Conservation (phyloP, 2,888 invertebrate genomes). For the Sminthurides aquaticus region DNA sequence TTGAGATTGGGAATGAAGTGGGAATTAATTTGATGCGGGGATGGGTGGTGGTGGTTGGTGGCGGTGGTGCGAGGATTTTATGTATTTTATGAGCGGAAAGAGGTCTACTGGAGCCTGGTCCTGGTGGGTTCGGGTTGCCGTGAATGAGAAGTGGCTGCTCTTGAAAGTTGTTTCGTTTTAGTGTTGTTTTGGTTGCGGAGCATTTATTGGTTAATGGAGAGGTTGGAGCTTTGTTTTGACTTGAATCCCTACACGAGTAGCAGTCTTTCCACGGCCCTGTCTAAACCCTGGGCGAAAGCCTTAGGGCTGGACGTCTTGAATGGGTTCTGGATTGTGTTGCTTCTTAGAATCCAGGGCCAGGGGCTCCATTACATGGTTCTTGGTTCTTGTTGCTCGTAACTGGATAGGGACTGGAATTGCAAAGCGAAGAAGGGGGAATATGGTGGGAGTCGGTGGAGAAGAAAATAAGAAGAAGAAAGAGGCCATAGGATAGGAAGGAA, state of each 20-base stretch:
- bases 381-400: background rate
- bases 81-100: conserved; percentile 6
- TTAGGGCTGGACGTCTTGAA: background rate
- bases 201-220: background rate
- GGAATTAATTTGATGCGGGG: conserved; percentile 2
- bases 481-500: background rate
- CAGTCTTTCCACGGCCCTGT: too few relatives aligned
- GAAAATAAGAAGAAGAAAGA: background rate
- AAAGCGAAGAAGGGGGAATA: background rate
- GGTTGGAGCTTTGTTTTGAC: background rate
- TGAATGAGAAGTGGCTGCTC: background rate
- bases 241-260: too few relatives aligned
- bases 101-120: too few relatives aligned
- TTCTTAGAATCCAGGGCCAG: background rate
- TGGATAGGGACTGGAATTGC: background rate
- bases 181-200: background rate
- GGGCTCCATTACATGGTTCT: background rate
- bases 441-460: too few relatives aligned
- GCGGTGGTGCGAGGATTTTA: background rate
- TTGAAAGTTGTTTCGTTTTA: too few relatives aligned
- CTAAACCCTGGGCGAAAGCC: too few relatives aligned
- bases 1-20: conserved; percentile 5
- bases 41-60: background rate
- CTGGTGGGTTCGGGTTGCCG: too few relatives aligned
- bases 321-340: background rate